Conservation (phyloP, 2,113 vertebrate species). For the zebrafish (Danio rerio) region DNA sequence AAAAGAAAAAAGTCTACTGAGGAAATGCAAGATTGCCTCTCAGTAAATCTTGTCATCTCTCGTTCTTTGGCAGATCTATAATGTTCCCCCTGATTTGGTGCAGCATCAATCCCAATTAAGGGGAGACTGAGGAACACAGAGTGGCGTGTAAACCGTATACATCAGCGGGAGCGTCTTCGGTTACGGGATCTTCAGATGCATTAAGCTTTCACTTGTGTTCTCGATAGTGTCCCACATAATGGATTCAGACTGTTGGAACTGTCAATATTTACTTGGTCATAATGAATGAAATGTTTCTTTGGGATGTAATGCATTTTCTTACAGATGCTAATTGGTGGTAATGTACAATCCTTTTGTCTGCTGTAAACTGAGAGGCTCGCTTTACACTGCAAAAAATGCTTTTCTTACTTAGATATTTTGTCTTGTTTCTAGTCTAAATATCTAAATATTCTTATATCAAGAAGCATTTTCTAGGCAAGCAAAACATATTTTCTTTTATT, state of each 20-base stretch:
- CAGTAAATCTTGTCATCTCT: slow-evolving; percentile 53
- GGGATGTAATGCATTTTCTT: slow-evolving; percentile 34
- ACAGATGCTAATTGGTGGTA: slow-evolving; percentile 25
- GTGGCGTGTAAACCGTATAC: slow-evolving; percentile 13
- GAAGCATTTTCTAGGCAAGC: too few relatives aligned
- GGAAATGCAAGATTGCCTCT: slow-evolving; percentile 41
- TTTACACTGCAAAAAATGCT: too few relatives aligned
- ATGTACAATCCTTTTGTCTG: not conserved
- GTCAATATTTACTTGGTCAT: slow-evolving; percentile 51
- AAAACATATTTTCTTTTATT: too few relatives aligned
- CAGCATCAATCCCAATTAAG: slow-evolving; percentile 56
- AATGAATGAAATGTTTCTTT: slow-evolving; percentile 51
- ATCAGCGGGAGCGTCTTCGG: slow-evolving; percentile 25
- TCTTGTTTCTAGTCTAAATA: too few relatives aligned
- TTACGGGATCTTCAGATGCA: slow-evolving; percentile 29
- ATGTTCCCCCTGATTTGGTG: slow-evolving; percentile 48
- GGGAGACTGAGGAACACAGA: slow-evolving; percentile 15
- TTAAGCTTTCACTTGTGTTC: slow-evolving; percentile 38
- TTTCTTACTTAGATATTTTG: too few relatives aligned
- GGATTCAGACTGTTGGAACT: slow-evolving; percentile 17
- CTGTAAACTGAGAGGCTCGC: not conserved
- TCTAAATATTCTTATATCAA: too few relatives aligned
- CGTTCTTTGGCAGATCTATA: slow-evolving; percentile 44
- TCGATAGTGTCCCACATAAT: slow-evolving; percentile 27
- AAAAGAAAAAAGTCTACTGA: slow-evolving; percentile 36